Percentiles rank a stretch among this genome's conserved stretches.
phyloP scores from a whole-genome alignment of 53 echinoderm and acorn worm genomes.

The Holothuria leucospilota region DNA sequence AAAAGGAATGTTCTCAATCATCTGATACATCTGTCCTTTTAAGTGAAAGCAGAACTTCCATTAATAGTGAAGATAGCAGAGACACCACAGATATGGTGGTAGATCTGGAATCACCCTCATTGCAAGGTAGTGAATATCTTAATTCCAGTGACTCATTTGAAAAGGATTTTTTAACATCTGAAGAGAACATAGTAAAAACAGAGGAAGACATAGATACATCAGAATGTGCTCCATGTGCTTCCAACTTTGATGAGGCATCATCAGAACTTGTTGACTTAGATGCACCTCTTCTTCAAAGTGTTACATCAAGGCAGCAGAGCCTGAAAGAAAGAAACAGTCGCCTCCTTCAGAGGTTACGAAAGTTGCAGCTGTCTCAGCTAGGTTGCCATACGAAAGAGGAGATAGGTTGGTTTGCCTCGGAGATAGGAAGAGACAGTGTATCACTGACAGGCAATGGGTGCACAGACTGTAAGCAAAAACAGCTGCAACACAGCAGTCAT shows the following conservation, averaged over 20 bases:
- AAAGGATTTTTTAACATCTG: constrained; percentile 16
- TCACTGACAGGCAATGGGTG: constrained; percentile 38
- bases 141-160: not conserved
- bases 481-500: constrained; percentile 8
- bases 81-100: not conserved
- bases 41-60: too few species aligned
- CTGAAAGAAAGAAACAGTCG: constrained; percentile 5
- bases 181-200: constrained; percentile 16
- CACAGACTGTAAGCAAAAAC: constrained; percentile 56
- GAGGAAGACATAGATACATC: constrained; percentile 14
- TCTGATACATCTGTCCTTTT: too few species aligned
- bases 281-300: not conserved
- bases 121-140: not conserved
- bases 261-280: not conserved
- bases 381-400: constrained; percentile 23
- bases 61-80: too few species aligned
- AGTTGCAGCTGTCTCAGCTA: constrained; percentile 32
- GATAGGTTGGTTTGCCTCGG: constrained; percentile 27
- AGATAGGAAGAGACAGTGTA: constrained; percentile 34
- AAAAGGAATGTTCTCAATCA: too few species aligned
- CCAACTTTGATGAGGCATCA: constrained; percentile 18
- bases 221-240: constrained; percentile 20
- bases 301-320: constrained; percentile 10
- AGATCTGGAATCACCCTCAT: not conserved
- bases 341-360: constrained; percentile 26